Conservation (phyloP, 2,797 vertebrate species). For the Sebastes alutus region DNA sequence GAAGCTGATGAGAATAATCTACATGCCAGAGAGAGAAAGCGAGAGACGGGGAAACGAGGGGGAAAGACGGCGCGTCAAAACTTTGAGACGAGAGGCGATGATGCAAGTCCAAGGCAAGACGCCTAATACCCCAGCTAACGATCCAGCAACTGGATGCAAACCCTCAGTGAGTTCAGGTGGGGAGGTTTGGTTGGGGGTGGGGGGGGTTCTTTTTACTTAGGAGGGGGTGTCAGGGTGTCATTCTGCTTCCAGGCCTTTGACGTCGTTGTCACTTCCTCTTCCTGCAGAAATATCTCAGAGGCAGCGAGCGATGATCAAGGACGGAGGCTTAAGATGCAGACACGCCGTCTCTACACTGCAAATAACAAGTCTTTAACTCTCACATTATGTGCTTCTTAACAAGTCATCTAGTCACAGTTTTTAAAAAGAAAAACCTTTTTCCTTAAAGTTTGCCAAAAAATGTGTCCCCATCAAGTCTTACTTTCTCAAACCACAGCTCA, state of each 20-base stretch:
- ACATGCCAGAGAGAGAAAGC: conserved; percentile 65
- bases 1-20: conserved; percentile 73
- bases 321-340: conserved; percentile 2
- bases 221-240: conserved; percentile 16
- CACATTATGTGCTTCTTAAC: not conserved
- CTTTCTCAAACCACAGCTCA: not conserved
- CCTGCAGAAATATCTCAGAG: conserved; percentile 27
- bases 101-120: conserved; percentile 82
- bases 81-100: conserved; percentile 71
- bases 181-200: conserved; percentile 9
- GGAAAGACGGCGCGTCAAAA: conserved; percentile 47
- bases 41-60: conserved; percentile 5
- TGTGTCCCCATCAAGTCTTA: not conserved
- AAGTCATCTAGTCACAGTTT: not conserved
- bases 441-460: not conserved
- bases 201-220: not conserved
- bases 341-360: not conserved
- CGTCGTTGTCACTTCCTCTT: conserved; percentile 48
- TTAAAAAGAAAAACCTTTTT: not conserved
- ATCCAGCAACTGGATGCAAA: conserved; percentile 79
- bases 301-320: conserved; percentile 48
- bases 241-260: conserved; percentile 34
- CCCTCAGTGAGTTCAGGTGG: conserved; percentile 71
- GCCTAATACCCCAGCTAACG: conserved; percentile 71
- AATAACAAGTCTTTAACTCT: not conserved